These are phyloP conservation scores for Synaphobranchus kaupii DNA, from an alignment of 2,797 vertebrate species.

Conservation along the genomic window DNA sequence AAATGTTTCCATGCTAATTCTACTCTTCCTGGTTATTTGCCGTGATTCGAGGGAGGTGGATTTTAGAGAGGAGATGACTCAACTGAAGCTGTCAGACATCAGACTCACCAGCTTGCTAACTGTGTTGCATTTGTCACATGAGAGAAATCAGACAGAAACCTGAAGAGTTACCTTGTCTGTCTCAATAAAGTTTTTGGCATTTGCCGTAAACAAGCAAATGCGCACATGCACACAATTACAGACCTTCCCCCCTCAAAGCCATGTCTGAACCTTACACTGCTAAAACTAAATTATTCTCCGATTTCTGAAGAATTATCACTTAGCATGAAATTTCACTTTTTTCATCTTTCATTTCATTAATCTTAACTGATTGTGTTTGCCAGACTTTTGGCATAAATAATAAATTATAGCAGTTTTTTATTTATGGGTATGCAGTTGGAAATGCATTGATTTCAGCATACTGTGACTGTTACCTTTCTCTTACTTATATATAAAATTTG, in stretches of 20 bases:
- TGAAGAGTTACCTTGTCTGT: slow-evolving; percentile 33
- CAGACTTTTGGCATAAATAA: neutral
- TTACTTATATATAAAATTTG: neutral
- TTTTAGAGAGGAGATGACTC: neutral
- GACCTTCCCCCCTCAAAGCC: slow-evolving; percentile 27
- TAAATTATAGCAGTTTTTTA: neutral
- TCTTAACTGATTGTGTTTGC: slow-evolving; percentile 33
- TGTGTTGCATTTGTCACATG: slow-evolving; percentile 23
- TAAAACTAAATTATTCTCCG: slow-evolving; percentile 18
- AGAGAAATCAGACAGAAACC: slow-evolving; percentile 35
- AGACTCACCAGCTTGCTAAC: neutral
- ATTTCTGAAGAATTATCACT: neutral
- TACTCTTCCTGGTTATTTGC: neutral
- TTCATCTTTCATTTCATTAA: slow-evolving; percentile 40
- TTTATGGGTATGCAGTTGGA: neutral
- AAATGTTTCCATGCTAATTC: neutral
- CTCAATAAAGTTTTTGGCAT: slow-evolving; percentile 23
- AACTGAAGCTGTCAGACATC: neutral
- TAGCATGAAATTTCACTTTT: slow-evolving; percentile 20
- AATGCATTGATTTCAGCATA: neutral
- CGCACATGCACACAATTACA: slow-evolving; percentile 34
- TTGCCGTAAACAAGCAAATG: slow-evolving; percentile 29
- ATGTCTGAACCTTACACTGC: slow-evolving; percentile 24
- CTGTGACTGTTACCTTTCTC: neutral
- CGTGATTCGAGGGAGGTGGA: neutral